Base-by-base conservation (phyloP, 2,113 vertebrate species). In the Falcunculus frontatus region DNA sequence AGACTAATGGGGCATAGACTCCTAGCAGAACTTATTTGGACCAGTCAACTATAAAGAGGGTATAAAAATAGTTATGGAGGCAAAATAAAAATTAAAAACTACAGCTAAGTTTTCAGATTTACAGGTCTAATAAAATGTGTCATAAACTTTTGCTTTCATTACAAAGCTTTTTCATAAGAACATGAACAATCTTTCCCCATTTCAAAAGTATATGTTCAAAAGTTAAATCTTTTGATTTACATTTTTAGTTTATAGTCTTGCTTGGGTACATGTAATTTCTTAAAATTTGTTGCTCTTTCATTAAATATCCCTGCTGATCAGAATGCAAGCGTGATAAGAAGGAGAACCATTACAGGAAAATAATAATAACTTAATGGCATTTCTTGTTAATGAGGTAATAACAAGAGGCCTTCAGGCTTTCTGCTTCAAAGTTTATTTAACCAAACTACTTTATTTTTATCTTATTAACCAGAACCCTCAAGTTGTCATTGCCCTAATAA, bases 101-200 rank as follows among this genome's bases (percentile, higher is more conserved):
- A 96, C 46, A 96, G 85, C 95, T 97, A 94, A 97, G 95, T 93
- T 87, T 97, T 98, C 97, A 97, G 97, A 97, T 98, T 98, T 97
- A 98, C 94, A 93, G 92, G 85, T 90, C 87, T 86, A 96, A 97
- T 97, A 97, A 98, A 98, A 98, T 30, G 96, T 98, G 97, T 98
- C 98, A 98, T 98, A 98, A 98, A 97, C 97, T 97, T 98, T 90
- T 97, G 93, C 97, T 97, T 98, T 97, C 97, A 97, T 98, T 98
- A 97, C 98, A 95, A 95, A 97, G 95, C 70, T 93, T 98, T 98
- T 98, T 97, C 94, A 85, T 98, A 97, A 98, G 97, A 96, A 84
- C 27, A 42, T 0, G 53, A 82, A 52, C 44, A 83, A 91, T 80
- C 87, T 92, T 81, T 86, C 46, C 26, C 53, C 20, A 6, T 91